phyloP scores from a whole-genome alignment of 2,888 invertebrate species.

The Anorthoa munda region DNA sequence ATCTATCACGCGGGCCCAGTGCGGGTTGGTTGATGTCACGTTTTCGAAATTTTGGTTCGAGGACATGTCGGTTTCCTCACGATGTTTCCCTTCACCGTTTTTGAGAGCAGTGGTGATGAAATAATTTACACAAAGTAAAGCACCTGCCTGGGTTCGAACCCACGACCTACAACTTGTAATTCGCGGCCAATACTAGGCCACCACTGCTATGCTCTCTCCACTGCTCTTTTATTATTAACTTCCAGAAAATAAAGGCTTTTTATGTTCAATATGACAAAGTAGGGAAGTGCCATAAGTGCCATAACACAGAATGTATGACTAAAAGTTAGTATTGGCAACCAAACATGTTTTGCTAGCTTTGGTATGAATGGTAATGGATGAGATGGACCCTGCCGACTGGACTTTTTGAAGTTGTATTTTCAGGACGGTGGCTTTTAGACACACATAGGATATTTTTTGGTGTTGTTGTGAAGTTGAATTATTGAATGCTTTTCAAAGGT shows the following conservation, averaged over 20 bases:
- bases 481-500: background rate
- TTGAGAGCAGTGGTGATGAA: no score
- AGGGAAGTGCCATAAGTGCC: slow-evolving; percentile 10
- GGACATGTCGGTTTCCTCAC: no score
- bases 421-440: no score
- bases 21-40: no score
- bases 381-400: background rate
- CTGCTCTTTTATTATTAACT: background rate
- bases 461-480: background rate
- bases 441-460: background rate
- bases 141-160: no score
- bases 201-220: no score
- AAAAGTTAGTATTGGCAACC: slow-evolving; percentile 39
- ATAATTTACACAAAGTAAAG: no score
- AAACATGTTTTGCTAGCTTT: slow-evolving; percentile 30
- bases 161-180: no score
- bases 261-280: slow-evolving; percentile 3
- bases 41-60: no score
- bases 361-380: slow-evolving; percentile 8
- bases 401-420: background rate
- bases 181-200: no score
- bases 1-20: no score
- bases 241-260: slow-evolving; percentile 4
- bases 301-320: background rate
- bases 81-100: no score